phyloP scores from a whole-genome alignment of 2,888 invertebrate species.

The Stenchaetothrips biformis region DNA sequence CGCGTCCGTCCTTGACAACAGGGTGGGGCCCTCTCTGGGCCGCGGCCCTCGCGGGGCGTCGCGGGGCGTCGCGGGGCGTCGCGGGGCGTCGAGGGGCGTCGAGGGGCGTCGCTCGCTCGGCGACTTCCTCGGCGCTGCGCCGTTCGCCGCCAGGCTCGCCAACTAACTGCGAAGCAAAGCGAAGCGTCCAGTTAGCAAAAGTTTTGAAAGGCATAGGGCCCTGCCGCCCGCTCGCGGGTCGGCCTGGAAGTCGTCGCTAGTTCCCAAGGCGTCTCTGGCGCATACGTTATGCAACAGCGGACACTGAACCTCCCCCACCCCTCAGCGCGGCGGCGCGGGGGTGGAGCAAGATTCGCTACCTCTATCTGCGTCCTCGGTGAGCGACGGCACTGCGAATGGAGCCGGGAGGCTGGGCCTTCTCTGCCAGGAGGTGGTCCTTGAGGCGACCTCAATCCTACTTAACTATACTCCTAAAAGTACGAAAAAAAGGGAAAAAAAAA shows the following conservation, averaged over 20 bases:
- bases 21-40: neutral
- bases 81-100: too few species aligned
- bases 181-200: slow-evolving; percentile 4
- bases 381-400: neutral
- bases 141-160: neutral
- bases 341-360: neutral
- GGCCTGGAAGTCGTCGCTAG: too few species aligned
- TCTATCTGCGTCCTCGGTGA: neutral
- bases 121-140: neutral
- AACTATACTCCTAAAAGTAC: too few species aligned
- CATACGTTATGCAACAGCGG: slow-evolving; percentile 22
- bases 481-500: too few species aligned
- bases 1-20: slow-evolving; percentile 1
- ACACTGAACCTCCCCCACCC: neutral
- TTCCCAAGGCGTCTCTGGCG: neutral
- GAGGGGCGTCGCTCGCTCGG: neutral
- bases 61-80: too few species aligned
- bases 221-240: too few species aligned
- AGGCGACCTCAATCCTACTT: too few species aligned
- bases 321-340: neutral
- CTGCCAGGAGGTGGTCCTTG: too few species aligned
- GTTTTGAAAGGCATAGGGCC: slow-evolving; percentile 1
- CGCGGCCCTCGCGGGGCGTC: neutral
- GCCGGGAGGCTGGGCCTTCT: too few species aligned
- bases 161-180: neutral